These are phyloP conservation scores for Monomorium pharaonis DNA, from an alignment of 1,140 invertebrate genomes.

Conservation along the genomic window DNA sequence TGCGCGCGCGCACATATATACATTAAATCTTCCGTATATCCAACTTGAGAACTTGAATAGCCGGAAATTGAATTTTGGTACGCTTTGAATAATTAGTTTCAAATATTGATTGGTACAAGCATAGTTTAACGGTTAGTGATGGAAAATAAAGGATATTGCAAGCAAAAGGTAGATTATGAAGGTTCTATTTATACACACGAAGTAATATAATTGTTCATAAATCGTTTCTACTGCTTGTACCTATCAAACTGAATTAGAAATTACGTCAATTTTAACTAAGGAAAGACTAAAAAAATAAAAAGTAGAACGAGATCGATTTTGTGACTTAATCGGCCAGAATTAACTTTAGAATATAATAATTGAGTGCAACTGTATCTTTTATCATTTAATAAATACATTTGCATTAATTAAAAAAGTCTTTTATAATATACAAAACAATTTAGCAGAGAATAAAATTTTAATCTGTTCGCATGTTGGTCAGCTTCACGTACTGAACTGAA, in stretches of 20 bases:
- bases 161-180: neutral
- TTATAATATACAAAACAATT: neutral
- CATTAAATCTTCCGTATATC: neutral
- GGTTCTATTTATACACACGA: neutral
- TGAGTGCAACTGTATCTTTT: neutral
- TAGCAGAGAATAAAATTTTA: neutral
- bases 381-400: neutral
- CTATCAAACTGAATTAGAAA: neutral
- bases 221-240: neutral
- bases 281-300: neutral
- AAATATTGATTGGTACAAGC: constrained; percentile 28
- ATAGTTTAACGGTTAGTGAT: neutral
- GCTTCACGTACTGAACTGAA: neutral
- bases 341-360: neutral
- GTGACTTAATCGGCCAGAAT: neutral
- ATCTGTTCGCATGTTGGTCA: neutral
- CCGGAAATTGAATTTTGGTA: neutral
- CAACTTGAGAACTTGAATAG: neutral
- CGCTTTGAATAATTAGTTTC: constrained; percentile 36
- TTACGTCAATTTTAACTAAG: neutral
- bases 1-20: no score
- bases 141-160: constrained; percentile 21
- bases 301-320: neutral
- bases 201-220: constrained; percentile 7
- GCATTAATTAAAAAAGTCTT: neutral